Percentiles rank a stretch among this genome's conserved stretches.
Conservation (phyloP, 2,888 invertebrate genomes). For the Agrochola lota region DNA sequence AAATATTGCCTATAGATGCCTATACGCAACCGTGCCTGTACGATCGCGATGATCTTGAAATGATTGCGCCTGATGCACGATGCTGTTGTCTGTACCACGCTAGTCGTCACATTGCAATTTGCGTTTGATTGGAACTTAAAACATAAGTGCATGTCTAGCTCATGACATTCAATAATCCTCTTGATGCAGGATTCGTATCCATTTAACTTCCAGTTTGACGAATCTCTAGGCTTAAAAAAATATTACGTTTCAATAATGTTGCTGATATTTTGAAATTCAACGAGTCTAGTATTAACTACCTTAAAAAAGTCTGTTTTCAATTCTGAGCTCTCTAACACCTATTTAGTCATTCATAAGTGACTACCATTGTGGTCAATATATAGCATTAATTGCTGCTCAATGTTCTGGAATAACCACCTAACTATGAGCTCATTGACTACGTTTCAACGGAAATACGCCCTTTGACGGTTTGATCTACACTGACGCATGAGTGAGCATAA, state of each 20-base stretch:
- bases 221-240: too few relatives aligned
- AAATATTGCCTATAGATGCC: not conserved
- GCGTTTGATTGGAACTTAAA: constrained; percentile 8
- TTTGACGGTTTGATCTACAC: not conserved
- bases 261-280: not conserved
- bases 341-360: not conserved
- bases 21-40: not conserved
- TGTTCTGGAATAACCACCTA: not conserved
- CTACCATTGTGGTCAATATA: not conserved
- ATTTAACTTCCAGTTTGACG: not conserved
- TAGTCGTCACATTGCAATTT: not conserved
- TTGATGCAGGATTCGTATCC: not conserved
- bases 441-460: not conserved
- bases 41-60: constrained; percentile 13
- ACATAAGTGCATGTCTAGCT: not conserved
- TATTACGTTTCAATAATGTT: too few relatives aligned
- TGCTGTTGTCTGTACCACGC: not conserved
- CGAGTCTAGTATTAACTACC: too few relatives aligned
- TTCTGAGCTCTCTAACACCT: not conserved
- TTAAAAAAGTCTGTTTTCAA: not conserved
- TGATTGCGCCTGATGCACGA: not conserved
- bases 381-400: not conserved
- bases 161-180: not conserved
- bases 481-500: not conserved
- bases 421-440: not conserved